phyloP scores from a whole-genome alignment of 1,140 invertebrate species.

The Papilio glaucus region DNA sequence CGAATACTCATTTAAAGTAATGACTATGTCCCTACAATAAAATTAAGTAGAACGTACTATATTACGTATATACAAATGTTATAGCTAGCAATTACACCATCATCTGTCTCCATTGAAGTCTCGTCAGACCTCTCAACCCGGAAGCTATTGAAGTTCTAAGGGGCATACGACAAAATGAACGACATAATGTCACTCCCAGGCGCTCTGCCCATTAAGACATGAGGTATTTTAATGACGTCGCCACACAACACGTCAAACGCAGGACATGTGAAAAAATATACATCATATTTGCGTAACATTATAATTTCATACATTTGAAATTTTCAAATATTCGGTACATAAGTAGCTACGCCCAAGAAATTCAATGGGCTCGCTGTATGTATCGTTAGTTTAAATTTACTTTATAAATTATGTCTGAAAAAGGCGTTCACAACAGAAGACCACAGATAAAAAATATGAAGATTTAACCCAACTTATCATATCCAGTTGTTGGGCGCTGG shows the following conservation, averaged over 20 bases:
- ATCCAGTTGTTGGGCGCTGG: no score
- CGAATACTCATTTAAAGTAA: no score
- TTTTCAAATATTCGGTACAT: neutral
- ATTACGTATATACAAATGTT: constrained; percentile 1
- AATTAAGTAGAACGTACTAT: neutral
- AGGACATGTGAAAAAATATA: constrained; percentile 2
- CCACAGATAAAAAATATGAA: no score
- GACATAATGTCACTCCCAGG: constrained; percentile 29
- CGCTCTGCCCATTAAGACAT: constrained; percentile 29
- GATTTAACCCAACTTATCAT: no score
- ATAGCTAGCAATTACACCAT: constrained; percentile 20
- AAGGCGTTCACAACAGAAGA: no score
- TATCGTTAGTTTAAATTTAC: neutral
- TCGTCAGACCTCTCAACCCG: constrained; percentile 28
- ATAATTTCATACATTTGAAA: neutral
- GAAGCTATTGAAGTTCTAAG: constrained; percentile 26
- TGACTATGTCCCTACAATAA: no score
- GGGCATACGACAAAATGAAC: constrained; percentile 31
- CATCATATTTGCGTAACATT: neutral
- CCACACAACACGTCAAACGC: neutral
- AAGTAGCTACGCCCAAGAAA: neutral
- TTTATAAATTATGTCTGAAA: no score
- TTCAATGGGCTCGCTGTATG: neutral
- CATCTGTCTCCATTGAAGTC: constrained; percentile 28
- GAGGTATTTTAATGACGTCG: constrained; percentile 26